Evolutionary conservation across 2,797 vertebrate species (phyloP), one percentile per base, ranked within the genome.

Genomic region (Aulostomus chinensis): DNA sequence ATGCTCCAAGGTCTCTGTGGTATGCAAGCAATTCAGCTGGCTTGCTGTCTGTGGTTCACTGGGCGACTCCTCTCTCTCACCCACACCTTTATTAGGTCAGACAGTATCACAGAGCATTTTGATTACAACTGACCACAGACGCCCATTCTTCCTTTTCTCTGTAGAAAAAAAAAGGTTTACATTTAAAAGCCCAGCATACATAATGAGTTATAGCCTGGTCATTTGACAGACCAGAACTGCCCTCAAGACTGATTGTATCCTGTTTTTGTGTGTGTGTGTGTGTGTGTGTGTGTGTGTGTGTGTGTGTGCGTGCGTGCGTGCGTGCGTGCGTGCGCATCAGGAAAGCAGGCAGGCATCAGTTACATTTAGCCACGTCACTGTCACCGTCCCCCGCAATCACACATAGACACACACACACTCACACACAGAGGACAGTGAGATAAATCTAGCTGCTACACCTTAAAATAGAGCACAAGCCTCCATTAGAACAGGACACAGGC

Each of bases 341-440:
- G 70, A 70, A 82, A 70, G 61, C 61, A 30, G 25, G 26, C 40
- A 48, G 55, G 73, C 75, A 82, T 87, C 83, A 62, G 75, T 86
- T 84, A 74, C 80, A 79, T 35, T 57, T 40, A 9, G 21, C 59
- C 64, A 70, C 63, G 69, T 80, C 82, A 82, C 73, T 71, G 82
- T 83, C 79, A 77, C 59, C 35, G 13, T 80, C 68, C 76, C 67
- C 36, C 78, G 76, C n/a, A n/a, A n/a, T n/a, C n/a, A n/a, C n/a
- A n/a, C n/a, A n/a, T n/a, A n/a, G n/a, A n/a, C n/a, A n/a, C n/a
- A n/a, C n/a, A n/a, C n/a, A n/a, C n/a, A n/a, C n/a, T n/a, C n/a
- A n/a, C n/a, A 85, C 79, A 78, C 77, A 76, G 74, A 85, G 83
- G 79, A 71, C 83, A 78, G 60, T 14, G 76, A 86, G 84, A 87